These are phyloP conservation scores for Drosophila longiperda DNA, from an alignment of 2,888 invertebrate genomes.

Conservation along the genomic window DNA sequence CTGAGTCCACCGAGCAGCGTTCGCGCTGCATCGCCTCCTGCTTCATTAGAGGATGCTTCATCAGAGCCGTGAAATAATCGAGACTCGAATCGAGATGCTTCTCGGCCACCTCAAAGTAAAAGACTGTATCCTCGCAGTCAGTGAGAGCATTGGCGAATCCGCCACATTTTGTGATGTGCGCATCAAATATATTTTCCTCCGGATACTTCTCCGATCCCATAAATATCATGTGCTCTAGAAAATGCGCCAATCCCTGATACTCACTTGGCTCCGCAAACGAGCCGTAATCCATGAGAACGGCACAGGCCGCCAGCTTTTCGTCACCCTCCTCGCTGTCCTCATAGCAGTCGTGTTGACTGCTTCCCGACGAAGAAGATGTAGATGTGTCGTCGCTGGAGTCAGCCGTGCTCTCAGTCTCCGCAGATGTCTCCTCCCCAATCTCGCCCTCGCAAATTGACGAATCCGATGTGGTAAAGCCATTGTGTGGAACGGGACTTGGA, in stretches of 20 bases:
- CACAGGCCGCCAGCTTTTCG: constrained; percentile 89
- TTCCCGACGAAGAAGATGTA: constrained; percentile 54
- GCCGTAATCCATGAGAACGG: constrained; percentile 91
- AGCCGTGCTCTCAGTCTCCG: constrained; percentile 67
- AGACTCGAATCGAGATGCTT: constrained; percentile 90
- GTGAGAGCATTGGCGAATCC: constrained; percentile 95
- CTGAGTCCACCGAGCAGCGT: constrained; percentile 94
- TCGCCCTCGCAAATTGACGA: constrained; percentile 70
- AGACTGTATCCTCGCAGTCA: constrained; percentile 93
- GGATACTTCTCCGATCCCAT: constrained; percentile 97
- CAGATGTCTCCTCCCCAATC: constrained; percentile 65
- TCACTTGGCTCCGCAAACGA: constrained; percentile 91
- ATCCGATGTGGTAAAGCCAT: constrained; percentile 77
- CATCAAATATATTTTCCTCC: constrained; percentile 93
- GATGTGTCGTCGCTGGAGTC: constrained; percentile 27
- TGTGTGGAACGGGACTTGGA: constrained; percentile 83
- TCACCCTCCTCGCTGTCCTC: constrained; percentile 70
- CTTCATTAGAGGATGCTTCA: constrained; percentile 93
- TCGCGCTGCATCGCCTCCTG: constrained; percentile 94
- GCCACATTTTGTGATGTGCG: constrained; percentile 92
- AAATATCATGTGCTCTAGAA: constrained; percentile 96
- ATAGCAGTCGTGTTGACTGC: constrained; percentile 28
- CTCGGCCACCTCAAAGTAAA: constrained; percentile 95
- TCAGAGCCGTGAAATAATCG: constrained; percentile 94
- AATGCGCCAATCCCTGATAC: constrained; percentile 94